A percentile compares a stretch with the other conserved stretches of the same genome.
phyloP scores from a whole-genome alignment of 2,113 vertebrate genomes.

The Toxostoma redivivum region DNA sequence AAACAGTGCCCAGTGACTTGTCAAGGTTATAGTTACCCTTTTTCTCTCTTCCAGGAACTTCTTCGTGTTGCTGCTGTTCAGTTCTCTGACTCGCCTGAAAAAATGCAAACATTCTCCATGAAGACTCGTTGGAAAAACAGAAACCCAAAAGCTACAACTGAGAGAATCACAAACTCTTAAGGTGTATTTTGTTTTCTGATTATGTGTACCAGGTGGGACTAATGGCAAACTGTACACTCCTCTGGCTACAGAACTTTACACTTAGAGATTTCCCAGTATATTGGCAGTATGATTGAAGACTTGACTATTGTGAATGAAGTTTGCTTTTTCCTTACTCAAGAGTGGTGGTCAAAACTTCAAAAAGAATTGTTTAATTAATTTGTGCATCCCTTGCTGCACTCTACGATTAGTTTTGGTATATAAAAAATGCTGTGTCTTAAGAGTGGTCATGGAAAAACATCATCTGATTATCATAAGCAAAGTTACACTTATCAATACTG shows the following conservation, averaged over 20 bases:
- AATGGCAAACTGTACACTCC: neutral
- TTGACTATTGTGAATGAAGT: neutral
- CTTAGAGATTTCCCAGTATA: neutral
- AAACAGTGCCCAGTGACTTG: neutral
- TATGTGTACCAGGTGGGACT: neutral
- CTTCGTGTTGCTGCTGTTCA: conserved; percentile 99
- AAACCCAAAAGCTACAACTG: neutral
- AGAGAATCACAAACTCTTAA: neutral
- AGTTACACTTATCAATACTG: neutral
- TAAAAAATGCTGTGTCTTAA: neutral
- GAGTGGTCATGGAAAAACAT: neutral
- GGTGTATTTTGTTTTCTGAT: neutral
- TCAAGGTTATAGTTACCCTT: conserved; percentile 78
- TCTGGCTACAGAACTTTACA: neutral
- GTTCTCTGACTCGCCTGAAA: conserved; percentile 90
- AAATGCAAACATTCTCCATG: neutral
- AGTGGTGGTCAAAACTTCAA: neutral
- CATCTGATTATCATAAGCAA: neutral
- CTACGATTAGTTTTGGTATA: neutral
- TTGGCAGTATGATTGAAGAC: neutral
- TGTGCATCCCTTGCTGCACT: neutral
- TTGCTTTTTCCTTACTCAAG: neutral
- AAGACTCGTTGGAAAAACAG: neutral
- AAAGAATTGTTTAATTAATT: neutral
- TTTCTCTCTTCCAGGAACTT: conserved; percentile 98